Evolutionary conservation across 2,113 vertebrate species (phyloP), one percentile per base, ranked within the genome.

Genomic region (Chionodraco myersi): DNA sequence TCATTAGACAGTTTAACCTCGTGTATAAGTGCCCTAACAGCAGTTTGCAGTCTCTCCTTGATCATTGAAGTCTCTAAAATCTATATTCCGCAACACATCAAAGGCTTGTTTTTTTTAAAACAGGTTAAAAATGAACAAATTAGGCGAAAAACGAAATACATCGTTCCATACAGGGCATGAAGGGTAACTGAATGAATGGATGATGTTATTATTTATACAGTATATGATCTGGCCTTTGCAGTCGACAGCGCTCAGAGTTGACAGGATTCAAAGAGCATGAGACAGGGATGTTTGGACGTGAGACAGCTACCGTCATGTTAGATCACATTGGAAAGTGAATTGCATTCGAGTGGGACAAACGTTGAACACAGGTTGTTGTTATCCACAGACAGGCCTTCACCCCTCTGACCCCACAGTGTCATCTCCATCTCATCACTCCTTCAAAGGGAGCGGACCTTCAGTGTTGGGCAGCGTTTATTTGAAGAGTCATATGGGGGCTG

Each of bases 341-440:
- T 1, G 21, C 10, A 3, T 30, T 73, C 14, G 56, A 66, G 21
- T 3, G 7, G 16, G n/a, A 62, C 9, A 53, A 79, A 60, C 30
- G 44, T 65, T 54, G 49, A 72, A 49, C 9, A 13, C 56, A 41
- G 44, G 34, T 80, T 69, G 68, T 62, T 65, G 47, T 72, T 77
- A 16, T 77, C 45, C 18, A 10, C 34, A 23, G 77, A 56, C 68
- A 10, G 78, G 75, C 69, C 76, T 69, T 83, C 77, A 85, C 78
- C 82, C 82, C 48, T 12, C 1, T 49, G 77, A 82, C 75, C 79
- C 53, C 23, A 1, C 57, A 12, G 67, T 78, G 80, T 87, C 78
- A 72, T 61, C 61, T 83, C 65, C 76, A 83, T 77, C 73, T 84
- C 76, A 83, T 84, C 88, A 80, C 69, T 72, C 53, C 67, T 75